A percentile compares a stretch with the other conserved stretches of the same genome.
Evolutionary conservation across 1,140 invertebrate species (phyloP).

Genomic region (Bombus waltoni): DNA sequence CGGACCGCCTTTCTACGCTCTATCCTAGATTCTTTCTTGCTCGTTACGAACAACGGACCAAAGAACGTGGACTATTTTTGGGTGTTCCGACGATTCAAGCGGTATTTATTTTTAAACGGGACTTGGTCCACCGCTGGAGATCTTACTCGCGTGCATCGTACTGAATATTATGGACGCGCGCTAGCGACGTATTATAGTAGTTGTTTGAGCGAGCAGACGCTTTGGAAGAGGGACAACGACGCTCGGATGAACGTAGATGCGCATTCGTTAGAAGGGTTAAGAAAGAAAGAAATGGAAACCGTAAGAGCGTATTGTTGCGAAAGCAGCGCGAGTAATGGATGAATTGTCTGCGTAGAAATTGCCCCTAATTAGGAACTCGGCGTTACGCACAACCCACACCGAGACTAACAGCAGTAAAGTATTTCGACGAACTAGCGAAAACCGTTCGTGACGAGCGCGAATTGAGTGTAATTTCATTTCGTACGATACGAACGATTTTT

Average conservation of each 20-base stretch:
- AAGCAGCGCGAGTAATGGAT: background rate
- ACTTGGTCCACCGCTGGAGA: too few relatives aligned
- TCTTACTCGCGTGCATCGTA: too few relatives aligned
- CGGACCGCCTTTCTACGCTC: background rate
- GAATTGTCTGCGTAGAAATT: slow-evolving; percentile 25
- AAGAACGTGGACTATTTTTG: background rate
- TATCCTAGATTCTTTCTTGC: background rate
- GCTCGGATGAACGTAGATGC: background rate
- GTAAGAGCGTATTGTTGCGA: background rate
- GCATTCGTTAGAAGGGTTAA: background rate
- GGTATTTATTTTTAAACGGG: background rate
- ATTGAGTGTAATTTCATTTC: background rate
- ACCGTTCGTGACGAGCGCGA: background rate
- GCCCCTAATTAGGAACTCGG: slow-evolving; percentile 20
- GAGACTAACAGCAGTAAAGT: background rate
- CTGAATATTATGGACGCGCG: too few relatives aligned
- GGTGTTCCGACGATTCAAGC: background rate
- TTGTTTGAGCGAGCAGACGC: background rate
- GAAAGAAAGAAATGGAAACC: background rate
- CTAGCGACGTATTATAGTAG: too few relatives aligned
- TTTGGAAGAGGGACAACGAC: background rate
- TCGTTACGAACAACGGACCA: background rate
- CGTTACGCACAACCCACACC: slow-evolving; percentile 9
- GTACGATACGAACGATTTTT: background rate
- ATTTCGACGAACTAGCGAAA: background rate